A percentile compares a stretch with the other conserved stretches of the same genome.
Evolutionary conservation across 2,113 vertebrate species (phyloP).

Genomic region (Hipposideros armiger): DNA sequence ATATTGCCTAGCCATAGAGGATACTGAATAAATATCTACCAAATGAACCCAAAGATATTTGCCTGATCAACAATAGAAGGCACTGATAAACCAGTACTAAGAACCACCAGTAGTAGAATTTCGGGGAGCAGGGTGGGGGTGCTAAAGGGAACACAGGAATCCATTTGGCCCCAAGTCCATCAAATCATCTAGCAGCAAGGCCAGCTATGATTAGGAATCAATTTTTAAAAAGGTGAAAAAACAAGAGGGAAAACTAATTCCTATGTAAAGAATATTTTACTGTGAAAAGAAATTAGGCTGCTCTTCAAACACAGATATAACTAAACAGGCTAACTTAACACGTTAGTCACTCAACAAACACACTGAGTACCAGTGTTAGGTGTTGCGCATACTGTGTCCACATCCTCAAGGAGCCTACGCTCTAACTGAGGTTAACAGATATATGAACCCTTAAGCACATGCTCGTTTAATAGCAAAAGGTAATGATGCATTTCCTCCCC

Average conservation of each 20-base stretch:
- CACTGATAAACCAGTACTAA: not conserved
- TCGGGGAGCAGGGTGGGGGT: not conserved
- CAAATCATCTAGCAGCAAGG: not conserved
- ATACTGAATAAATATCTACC: not conserved
- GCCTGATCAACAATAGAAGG: not conserved
- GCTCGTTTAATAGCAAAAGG: not conserved
- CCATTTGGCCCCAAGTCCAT: rapidly evolving
- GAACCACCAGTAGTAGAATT: not conserved
- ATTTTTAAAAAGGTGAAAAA: not conserved
- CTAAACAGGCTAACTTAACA: not conserved
- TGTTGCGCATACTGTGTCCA: not conserved
- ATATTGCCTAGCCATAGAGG: not conserved
- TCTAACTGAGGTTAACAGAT: not conserved
- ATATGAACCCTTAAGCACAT: not conserved
- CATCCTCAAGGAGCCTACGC: not conserved
- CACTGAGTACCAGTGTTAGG: too few species aligned
- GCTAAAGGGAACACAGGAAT: not conserved
- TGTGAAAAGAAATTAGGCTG: not conserved
- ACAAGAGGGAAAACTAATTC: not conserved
- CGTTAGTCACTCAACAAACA: not conserved
- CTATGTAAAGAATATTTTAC: not conserved
- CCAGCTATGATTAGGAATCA: not conserved
- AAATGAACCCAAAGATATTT: not conserved
- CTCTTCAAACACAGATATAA: not conserved
- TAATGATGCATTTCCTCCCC: not conserved